Evolutionary conservation across 2,797 vertebrate species (phyloP).

Genomic region (Adelosebastes latens): DNA sequence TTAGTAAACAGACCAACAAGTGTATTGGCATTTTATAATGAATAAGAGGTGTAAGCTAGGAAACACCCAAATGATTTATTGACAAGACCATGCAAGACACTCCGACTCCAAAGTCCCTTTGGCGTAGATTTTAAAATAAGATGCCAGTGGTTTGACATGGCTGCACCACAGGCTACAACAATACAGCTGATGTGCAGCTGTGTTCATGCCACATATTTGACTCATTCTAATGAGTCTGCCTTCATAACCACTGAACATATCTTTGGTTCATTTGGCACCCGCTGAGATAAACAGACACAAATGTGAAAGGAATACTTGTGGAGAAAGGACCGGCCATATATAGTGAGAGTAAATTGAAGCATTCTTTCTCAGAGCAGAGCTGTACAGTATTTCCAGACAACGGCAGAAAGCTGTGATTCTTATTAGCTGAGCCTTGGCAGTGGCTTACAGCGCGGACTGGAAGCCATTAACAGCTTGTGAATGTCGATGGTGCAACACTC

Average conservation of each 20-base stretch:
- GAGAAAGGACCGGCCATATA: background rate
- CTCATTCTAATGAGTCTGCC: conserved; percentile 49
- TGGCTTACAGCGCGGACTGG: conserved; percentile 54
- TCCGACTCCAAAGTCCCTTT: background rate
- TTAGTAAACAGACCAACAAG: background rate
- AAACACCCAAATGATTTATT: conserved; percentile 4
- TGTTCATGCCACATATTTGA: conserved; percentile 42
- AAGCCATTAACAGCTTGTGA: conserved; percentile 81
- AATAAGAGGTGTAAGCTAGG: background rate
- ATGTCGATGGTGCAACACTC: conserved; percentile 64
- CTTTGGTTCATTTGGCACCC: conserved; percentile 48
- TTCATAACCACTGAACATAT: conserved; percentile 36
- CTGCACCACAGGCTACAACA: conserved; percentile 47
- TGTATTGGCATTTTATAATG: background rate
- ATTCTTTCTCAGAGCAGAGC: background rate
- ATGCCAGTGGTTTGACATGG: conserved; percentile 59
- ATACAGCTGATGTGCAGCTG: conserved; percentile 62
- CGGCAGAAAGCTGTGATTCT: conserved; percentile 29
- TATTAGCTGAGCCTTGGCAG: conserved; percentile 51
- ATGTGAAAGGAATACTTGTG: conserved; percentile 22
- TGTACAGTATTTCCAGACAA: conserved; percentile 22
- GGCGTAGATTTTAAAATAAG: conserved; percentile 22
- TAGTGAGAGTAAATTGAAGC: background rate
- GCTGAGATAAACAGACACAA: conserved; percentile 41
- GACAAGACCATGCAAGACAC: background rate